Base-by-base conservation (phyloP, 2,888 invertebrate genomes). In the Sipha maydis region DNA sequence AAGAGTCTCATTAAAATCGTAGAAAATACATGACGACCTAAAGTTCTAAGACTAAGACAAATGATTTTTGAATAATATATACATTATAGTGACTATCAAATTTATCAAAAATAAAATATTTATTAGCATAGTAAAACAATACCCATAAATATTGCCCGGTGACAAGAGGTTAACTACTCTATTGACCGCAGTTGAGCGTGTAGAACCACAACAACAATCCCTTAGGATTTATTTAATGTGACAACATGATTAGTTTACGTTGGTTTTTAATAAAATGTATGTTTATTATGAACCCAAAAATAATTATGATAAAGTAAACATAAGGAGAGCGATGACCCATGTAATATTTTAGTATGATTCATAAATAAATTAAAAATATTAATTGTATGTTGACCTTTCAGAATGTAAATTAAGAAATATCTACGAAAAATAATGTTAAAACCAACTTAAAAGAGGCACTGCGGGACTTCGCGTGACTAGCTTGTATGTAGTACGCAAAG, bases 391-490 rank as follows among this genome's bases (percentile, higher is more conserved):
- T 75, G 75, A 84, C 83, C 38, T 38, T 11, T 38, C 28, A 41
- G 14, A 41, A 76, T 21, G 73, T 19, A 61, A 21, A 31, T 75
- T 75, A 17, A 83, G 54, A 54, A 38, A 28, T 75, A 9, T 7
- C 28, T 75, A 5, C 73, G n/a, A 38, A 75, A 61, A 61, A 76
- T 61, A 61, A 75, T n/a, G n/a, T 28, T 76, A 25, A 41, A 84
- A 41, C 34, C 8, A 61, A 61, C 61, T 56, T 73, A 21, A 73
- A 61, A 56, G 21, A 11, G 28, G 3, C 28, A 21, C 28, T 21
- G n/a, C 1, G 75, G 25, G n/a, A 83, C 28, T 4, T 84, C n/a
- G 83, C 83, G 83, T 84, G 83, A 84, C 83, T 84, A 21, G 19
- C 19, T 76, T 38, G 19, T 41, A 56, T 75, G 38, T 75, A 75